phyloP scores from a whole-genome alignment of 1,140 invertebrate species.

The Pseudomyrmex sp. region DNA sequence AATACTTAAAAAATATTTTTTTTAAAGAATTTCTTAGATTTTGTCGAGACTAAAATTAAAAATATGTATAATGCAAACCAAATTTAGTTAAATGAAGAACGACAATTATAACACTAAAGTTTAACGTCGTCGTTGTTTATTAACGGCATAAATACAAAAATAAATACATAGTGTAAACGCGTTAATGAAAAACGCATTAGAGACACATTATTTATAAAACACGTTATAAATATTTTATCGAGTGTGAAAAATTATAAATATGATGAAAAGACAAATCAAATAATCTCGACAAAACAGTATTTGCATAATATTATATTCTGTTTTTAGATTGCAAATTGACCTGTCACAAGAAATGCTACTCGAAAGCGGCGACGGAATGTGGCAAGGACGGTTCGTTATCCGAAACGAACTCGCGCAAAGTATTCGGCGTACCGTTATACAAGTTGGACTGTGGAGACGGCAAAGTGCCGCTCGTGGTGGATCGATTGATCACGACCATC shows the following conservation, averaged over 20 bases:
- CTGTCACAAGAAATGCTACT: slow-evolving; percentile 97
- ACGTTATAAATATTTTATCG: background rate
- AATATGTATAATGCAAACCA: no score
- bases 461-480: slow-evolving; percentile 94
- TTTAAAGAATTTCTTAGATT: no score
- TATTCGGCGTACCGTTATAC: slow-evolving; percentile 92
- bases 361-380: slow-evolving; percentile 88
- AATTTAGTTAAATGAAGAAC: no score
- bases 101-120: no score
- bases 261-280: no score
- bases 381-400: slow-evolving; percentile 85
- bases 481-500: slow-evolving; percentile 94
- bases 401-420: slow-evolving; percentile 86
- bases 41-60: no score
- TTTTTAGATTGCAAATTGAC: slow-evolving; percentile 95
- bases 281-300: no score
- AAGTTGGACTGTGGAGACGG: slow-evolving; percentile 91
- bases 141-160: no score
- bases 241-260: background rate
- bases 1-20: no score
- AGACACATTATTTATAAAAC: background rate
- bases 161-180: no score
- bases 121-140: no score
- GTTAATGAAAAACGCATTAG: no score
- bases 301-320: slow-evolving; percentile 60